Conservation (phyloP, 2,888 invertebrate genomes). For the Rosalia funebris region DNA sequence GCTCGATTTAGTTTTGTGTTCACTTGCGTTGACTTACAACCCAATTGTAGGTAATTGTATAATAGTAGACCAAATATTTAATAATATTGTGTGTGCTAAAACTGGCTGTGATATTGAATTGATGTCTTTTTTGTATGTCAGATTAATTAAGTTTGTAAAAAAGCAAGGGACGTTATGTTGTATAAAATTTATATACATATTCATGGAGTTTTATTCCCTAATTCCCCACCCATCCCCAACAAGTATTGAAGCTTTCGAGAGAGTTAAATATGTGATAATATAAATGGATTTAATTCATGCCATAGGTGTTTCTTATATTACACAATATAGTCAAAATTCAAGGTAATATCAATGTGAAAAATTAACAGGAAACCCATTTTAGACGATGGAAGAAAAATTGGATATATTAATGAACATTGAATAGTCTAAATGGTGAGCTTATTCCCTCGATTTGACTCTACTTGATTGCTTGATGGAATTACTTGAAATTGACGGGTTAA, state of each 20-base stretch:
- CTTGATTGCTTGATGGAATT: no score
- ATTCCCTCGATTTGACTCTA: no score
- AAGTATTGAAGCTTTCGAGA: neutral
- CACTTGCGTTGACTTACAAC: constrained; percentile 15
- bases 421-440: no score
- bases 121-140: constrained; percentile 46
- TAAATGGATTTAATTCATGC: no score
- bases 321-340: no score
- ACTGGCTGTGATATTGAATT: constrained; percentile 58
- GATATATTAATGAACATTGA: no score
- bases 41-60: constrained; percentile 26
- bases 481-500: no score
- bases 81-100: constrained; percentile 57
- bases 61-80: constrained; percentile 44
- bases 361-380: no score
- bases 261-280: no score
- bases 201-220: constrained; percentile 20
- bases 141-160: constrained; percentile 39
- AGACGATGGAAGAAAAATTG: no score
- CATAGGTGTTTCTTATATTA: no score
- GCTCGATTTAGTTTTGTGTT: constrained; percentile 18
- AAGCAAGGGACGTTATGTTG: constrained; percentile 43
- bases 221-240: neutral
- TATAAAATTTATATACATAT: constrained; percentile 47
- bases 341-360: no score